Evolutionary conservation across 1,140 invertebrate genomes (phyloP).

Genomic region (Vollenhovia emeryi): DNA sequence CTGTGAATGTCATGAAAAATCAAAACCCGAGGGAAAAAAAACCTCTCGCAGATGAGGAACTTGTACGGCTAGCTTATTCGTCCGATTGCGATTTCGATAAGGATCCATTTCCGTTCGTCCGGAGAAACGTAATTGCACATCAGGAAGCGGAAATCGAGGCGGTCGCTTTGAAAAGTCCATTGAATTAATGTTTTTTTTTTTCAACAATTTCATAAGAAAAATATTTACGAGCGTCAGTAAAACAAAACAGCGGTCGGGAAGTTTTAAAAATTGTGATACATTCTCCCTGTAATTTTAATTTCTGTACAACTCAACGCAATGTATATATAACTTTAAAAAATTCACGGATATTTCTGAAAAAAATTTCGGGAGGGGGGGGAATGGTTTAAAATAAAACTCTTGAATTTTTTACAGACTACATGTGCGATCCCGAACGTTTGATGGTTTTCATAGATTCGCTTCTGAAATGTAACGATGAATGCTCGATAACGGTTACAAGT

Average conservation of each 20-base stretch:
- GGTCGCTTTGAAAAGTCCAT: background rate
- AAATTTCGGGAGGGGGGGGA: no score
- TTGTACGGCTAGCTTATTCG: background rate
- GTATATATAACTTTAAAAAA: background rate
- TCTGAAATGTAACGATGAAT: background rate
- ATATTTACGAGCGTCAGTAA: background rate
- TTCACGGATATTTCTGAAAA: background rate
- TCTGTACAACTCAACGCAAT: no score
- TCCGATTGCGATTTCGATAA: conserved; percentile 8
- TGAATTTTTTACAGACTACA: background rate
- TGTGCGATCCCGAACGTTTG: background rate
- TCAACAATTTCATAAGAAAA: background rate
- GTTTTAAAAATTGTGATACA: background rate
- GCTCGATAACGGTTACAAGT: background rate
- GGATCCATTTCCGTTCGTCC: background rate
- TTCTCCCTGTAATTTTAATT: background rate
- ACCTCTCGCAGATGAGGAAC: background rate
- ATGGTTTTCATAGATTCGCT: background rate
- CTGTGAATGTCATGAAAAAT: conserved; percentile 14
- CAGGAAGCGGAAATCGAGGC: conserved; percentile 3
- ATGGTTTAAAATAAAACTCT: background rate
- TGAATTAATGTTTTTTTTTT: background rate
- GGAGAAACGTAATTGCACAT: background rate
- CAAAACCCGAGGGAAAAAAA: background rate
- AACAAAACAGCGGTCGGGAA: background rate